Percentiles rank a stretch among this genome's conserved stretches.
phyloP scores from a whole-genome alignment of 2,797 vertebrate genomes.

The Phrynocephalus vlangalii region DNA sequence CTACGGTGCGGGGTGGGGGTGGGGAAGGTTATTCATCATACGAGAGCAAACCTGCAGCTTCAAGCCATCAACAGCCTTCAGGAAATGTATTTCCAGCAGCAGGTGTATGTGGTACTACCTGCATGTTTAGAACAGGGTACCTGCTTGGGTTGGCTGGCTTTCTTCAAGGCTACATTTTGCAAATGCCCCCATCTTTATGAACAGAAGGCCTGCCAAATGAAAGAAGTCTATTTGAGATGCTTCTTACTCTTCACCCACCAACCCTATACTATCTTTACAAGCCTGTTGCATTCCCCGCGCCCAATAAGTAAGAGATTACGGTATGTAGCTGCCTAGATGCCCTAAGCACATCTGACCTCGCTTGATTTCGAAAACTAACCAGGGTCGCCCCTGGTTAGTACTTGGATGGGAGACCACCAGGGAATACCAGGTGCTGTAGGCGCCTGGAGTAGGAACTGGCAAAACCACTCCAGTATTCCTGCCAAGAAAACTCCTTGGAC shows the following conservation, averaged over 20 bases:
- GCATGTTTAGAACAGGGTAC: neutral
- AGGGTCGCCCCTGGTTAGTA: too few species aligned
- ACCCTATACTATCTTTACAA: conserved; percentile 17
- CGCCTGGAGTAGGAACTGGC: too few species aligned
- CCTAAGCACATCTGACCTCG: too few species aligned
- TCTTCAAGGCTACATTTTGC: neutral
- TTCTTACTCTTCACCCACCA: neutral
- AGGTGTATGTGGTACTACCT: conserved; percentile 20
- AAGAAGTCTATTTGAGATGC: conserved; percentile 1
- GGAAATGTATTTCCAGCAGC: conserved; percentile 21
- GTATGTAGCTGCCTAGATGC: too few species aligned
- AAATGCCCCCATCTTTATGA: conserved; percentile 15
- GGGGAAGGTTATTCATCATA: conserved; percentile 53
- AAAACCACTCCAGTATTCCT: too few species aligned
- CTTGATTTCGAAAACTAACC: too few species aligned
- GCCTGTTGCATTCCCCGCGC: conserved; percentile 28
- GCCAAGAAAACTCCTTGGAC: too few species aligned
- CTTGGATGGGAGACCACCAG: too few species aligned
- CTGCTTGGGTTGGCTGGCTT: neutral
- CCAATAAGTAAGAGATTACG: conserved; percentile 52
- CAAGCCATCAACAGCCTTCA: conserved; percentile 30
- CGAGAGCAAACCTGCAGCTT: conserved; percentile 35
- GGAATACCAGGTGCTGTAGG: too few species aligned
- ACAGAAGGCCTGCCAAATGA: conserved; percentile 17
- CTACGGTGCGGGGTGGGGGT: neutral